These are phyloP conservation scores for Macropis europaea DNA, from an alignment of 2,888 invertebrate species.

Conservation along the genomic window DNA sequence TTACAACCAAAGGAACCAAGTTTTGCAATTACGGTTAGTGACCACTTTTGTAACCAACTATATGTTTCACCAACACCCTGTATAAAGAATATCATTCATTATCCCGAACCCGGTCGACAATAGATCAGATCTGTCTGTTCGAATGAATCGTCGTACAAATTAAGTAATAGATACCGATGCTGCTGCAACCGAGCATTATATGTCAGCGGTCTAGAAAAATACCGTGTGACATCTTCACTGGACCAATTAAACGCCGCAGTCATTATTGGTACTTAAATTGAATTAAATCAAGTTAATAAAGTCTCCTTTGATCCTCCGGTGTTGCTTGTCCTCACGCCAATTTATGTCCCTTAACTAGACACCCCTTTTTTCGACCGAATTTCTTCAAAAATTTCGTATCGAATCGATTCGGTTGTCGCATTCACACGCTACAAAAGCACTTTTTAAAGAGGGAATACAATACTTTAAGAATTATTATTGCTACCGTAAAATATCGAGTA, in stretches of 20 bases:
- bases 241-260: conserved; percentile 66
- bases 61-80: too few species aligned
- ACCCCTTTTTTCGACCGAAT: conserved; percentile 23
- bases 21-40: too few species aligned
- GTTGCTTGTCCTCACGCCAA: conserved; percentile 70
- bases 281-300: conserved; percentile 75
- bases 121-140: neutral
- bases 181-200: neutral
- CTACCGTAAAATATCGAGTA: too few species aligned
- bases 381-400: conserved; percentile 10
- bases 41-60: too few species aligned
- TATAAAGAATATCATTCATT: conserved; percentile 10
- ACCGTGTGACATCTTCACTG: conserved; percentile 72
- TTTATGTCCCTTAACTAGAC: conserved; percentile 49
- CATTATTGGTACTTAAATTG: conserved; percentile 74
- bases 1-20: too few species aligned
- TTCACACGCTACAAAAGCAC: too few species aligned
- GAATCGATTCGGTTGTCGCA: too few species aligned
- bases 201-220: conserved; percentile 48
- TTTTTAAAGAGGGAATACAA: too few species aligned
- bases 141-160: conserved; percentile 12
- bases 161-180: conserved; percentile 34
- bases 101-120: neutral
- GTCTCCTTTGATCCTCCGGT: conserved; percentile 62
- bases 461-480: too few species aligned